Evolutionary conservation across 2,888 invertebrate species (phyloP), one percentile per base, ranked within the genome.

Genomic region (Protodeltote pygarga): DNA sequence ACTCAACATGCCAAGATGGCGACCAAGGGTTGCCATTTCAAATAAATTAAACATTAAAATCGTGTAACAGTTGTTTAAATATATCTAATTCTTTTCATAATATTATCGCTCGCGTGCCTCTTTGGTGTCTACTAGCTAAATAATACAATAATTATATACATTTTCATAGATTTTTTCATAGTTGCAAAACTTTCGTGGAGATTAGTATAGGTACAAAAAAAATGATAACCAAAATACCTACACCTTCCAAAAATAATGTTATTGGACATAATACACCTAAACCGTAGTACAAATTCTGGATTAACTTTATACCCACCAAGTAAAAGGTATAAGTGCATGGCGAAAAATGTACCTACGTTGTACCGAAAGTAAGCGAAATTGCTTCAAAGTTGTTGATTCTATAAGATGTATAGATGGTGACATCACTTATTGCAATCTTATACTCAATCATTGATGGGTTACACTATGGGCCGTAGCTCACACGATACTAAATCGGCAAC

Each of bases 101-200:
- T 76, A 78, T 69, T 71, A 66, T 71, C 75, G 65, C 73, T 81
- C 74, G 78, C 79, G 82, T 79, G 84, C 91, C 87, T 92, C 92
- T 92, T 92, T 92, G 92, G 92, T 91, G 79, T 91, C 87, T 90
- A 91, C 91, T 91, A 92, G 91, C 92, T 92, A 90, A 84, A 71
- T 75, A 68, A 64, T 68, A 68, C 54, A 65, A 51, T 68, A 55
- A 68, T 44, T 68, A 68, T 68, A 58, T 68, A 79, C 53, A 73
- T 65, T 76, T 62, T 54, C 63, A 70, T 70, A 71, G 68, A 72
- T 73, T 55, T 55, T 51, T 60, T 66, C 50, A 58, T 58, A 64
- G 51, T 58, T 60, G 57, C 60, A 64, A 50, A 38, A 55, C 61
- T 68, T 42, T 48, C 37, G 44, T 60, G 60, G 61, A 49, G 41